Evolutionary conservation across 2,113 vertebrate species (phyloP).

Genomic region (Phasianus colchicus): DNA sequence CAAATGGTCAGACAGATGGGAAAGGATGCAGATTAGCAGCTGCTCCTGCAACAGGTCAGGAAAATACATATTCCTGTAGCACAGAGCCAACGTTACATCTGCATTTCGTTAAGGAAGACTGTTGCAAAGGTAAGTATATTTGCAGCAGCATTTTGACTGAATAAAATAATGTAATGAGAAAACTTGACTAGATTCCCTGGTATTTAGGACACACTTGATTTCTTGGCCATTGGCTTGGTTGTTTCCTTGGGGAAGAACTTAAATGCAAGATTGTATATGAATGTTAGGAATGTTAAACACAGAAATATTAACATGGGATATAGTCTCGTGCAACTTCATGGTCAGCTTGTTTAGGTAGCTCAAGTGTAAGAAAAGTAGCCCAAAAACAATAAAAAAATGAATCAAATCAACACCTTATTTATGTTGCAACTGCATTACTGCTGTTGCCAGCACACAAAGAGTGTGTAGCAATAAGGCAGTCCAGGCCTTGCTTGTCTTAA

Average conservation of each 20-base stretch:
- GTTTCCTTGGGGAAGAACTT: background rate
- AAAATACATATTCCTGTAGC: background rate
- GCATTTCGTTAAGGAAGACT: background rate
- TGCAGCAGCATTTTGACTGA: background rate
- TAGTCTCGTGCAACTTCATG: background rate
- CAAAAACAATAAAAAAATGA: background rate
- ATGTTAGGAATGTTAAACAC: background rate
- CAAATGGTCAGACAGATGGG: background rate
- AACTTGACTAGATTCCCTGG: background rate
- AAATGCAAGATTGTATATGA: background rate
- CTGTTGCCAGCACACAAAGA: background rate
- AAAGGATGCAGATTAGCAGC: background rate
- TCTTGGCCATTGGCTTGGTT: rapidly evolving
- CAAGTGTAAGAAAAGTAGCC: background rate
- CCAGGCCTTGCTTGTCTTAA: background rate
- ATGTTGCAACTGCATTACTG: background rate
- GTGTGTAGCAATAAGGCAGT: rapidly evolving
- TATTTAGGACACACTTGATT: background rate
- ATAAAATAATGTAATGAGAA: background rate
- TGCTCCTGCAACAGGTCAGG: background rate
- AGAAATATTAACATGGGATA: background rate
- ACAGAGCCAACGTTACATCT: background rate
- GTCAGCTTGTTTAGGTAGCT: background rate
- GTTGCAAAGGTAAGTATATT: background rate
- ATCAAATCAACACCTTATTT: background rate